Conservation (phyloP, 2,797 vertebrate genomes). For the Hydrolagus colliei region DNA sequence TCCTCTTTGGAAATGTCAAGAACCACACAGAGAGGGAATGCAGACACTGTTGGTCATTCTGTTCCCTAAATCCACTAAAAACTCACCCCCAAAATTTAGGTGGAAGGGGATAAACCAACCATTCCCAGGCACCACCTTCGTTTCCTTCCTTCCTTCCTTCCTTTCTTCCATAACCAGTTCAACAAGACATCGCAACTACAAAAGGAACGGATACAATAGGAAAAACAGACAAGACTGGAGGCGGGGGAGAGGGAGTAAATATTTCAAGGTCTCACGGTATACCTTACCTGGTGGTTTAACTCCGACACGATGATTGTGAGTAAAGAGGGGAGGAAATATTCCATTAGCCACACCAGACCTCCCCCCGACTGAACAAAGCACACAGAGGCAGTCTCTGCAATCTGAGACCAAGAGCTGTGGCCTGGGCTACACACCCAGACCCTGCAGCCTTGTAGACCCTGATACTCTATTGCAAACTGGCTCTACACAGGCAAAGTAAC, state of each 20-base stretch:
- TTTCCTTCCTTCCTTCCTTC: too few species aligned
- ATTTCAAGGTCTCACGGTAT: too few species aligned
- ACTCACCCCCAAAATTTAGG: background rate
- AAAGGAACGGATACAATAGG: background rate
- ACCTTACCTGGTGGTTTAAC: background rate
- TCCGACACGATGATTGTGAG: background rate
- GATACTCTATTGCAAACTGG: background rate
- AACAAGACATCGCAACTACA: background rate
- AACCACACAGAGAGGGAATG: slow-evolving; percentile 17
- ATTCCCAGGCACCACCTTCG: too few species aligned
- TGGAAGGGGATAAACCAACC: background rate
- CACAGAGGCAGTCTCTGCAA: background rate
- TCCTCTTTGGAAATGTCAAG: background rate
- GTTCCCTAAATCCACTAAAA: background rate
- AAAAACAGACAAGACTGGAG: background rate
- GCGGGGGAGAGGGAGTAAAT: background rate
- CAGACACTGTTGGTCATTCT: background rate
- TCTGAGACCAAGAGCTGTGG: background rate
- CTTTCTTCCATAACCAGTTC: background rate
- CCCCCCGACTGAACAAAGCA: background rate
- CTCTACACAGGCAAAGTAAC: slow-evolving; percentile 14
- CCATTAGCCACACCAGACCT: background rate
- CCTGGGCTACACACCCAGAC: background rate
- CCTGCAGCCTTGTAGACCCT: background rate
- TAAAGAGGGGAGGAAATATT: background rate